Evolutionary conservation across 2,888 invertebrate genomes (phyloP).

Genomic region (Xestobium rufovillosum): DNA sequence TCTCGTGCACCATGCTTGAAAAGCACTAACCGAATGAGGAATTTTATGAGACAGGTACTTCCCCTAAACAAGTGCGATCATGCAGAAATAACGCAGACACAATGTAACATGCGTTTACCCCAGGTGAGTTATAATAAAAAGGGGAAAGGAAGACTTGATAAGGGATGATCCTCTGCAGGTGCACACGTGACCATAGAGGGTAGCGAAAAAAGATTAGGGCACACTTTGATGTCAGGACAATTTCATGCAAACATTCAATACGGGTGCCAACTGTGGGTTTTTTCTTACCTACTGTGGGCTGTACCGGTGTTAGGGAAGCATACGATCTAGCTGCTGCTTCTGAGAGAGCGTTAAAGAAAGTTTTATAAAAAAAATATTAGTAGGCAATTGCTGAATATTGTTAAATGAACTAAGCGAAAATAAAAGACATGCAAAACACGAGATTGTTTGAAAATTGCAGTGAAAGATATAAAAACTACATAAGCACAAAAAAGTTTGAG

Average conservation of each 20-base stretch:
- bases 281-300: conserved; percentile 47
- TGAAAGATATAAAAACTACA: no score
- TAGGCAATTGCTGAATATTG: conserved; percentile 6
- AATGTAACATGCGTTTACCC: conserved; percentile 1
- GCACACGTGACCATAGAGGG: no score
- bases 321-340: conserved; percentile 48
- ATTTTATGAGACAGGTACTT: conserved; percentile 8
- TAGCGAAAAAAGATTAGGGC: no score
- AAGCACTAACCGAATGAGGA: neutral
- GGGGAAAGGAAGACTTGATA: no score
- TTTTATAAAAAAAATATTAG: conserved; percentile 19
- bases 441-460: no score
- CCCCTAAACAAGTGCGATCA: conserved; percentile 5
- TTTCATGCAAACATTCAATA: no score
- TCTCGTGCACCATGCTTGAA: neutral
- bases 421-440: no score
- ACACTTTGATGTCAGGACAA: no score
- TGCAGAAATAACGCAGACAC: conserved; percentile 12
- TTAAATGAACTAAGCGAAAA: no score
- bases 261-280: no score
- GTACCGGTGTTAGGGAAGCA: conserved; percentile 49
- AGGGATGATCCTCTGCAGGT: no score
- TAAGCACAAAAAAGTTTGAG: no score
- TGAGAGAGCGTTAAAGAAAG: conserved; percentile 39
- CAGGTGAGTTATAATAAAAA: conserved; percentile 1